These are phyloP conservation scores for Rostratula benghalensis DNA, from an alignment of 2,113 vertebrate species.

Conservation along the genomic window DNA sequence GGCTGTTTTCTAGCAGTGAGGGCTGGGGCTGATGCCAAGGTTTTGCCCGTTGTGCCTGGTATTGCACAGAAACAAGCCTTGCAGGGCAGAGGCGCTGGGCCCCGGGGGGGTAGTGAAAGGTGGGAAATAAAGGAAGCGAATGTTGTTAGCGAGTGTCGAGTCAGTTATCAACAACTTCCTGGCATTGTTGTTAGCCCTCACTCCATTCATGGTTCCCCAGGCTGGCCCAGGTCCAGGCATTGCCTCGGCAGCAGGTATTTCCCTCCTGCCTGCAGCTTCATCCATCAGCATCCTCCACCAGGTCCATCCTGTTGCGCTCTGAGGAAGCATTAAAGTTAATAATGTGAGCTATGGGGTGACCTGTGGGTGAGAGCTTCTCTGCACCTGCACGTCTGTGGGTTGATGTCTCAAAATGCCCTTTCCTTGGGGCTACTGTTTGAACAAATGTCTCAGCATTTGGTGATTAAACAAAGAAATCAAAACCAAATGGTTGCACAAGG, in stretches of 20 bases:
- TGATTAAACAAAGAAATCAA: background rate
- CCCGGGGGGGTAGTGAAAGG: constrained; percentile 1
- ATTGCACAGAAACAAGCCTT: fast-evolving
- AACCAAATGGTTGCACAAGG: background rate
- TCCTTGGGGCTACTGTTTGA: background rate
- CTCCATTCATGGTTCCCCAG: background rate
- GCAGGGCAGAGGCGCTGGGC: background rate
- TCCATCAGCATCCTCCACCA: background rate
- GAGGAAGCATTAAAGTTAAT: background rate
- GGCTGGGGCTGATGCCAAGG: background rate
- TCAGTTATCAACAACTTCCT: constrained; percentile 57
- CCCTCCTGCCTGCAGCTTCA: constrained; percentile 15
- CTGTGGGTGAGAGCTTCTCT: background rate
- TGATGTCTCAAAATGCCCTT: background rate
- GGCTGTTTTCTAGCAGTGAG: background rate
- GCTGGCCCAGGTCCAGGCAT: background rate
- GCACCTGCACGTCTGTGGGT: background rate
- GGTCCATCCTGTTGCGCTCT: background rate
- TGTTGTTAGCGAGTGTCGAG: background rate
- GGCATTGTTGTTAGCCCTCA: constrained; percentile 41
- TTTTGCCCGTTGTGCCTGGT: background rate
- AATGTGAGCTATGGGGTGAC: background rate
- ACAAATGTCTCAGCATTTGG: fast-evolving
- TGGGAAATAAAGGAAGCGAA: constrained; percentile 65
- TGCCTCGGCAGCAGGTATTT: constrained; percentile 37